phyloP scores from a whole-genome alignment of 2,888 invertebrate species.

The Cinara cedri region DNA sequence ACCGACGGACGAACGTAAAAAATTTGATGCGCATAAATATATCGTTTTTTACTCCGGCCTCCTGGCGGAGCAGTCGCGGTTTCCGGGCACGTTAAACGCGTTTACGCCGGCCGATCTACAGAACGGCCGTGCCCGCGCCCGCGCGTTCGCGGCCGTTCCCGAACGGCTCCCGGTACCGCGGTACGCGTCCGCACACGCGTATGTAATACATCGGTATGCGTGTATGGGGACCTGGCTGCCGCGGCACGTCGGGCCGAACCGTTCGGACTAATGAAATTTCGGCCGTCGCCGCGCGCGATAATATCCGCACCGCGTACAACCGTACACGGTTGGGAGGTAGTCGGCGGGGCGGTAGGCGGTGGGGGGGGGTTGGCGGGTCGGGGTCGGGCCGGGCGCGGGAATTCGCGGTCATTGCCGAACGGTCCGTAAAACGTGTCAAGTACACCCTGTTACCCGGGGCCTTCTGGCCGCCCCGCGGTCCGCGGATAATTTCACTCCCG shows the following conservation, averaged over 20 bases:
- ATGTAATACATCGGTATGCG: too few species aligned
- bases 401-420: constrained; percentile 29
- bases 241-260: neutral
- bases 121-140: neutral
- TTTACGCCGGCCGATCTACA: too few species aligned
- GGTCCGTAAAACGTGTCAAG: constrained; percentile 44
- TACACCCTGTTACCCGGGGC: constrained; percentile 39
- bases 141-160: neutral
- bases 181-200: too few species aligned
- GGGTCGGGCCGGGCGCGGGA: neutral
- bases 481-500: constrained; percentile 27
- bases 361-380: neutral
- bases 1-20: too few species aligned
- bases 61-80: neutral
- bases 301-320: too few species aligned
- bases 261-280: constrained; percentile 43
- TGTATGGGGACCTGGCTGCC: too few species aligned
- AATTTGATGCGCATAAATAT: too few species aligned
- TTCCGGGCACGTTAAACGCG: too few species aligned
- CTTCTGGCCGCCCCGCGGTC: neutral
- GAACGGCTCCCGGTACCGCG: neutral
- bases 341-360: neutral
- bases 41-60: too few species aligned
- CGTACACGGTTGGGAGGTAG: too few species aligned
- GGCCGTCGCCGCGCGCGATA: neutral